Percentiles rank a stretch among this genome's conserved stretches.
Conservation (phyloP, 2,888 invertebrate species). For the Pseudeuparius sepicola region DNA sequence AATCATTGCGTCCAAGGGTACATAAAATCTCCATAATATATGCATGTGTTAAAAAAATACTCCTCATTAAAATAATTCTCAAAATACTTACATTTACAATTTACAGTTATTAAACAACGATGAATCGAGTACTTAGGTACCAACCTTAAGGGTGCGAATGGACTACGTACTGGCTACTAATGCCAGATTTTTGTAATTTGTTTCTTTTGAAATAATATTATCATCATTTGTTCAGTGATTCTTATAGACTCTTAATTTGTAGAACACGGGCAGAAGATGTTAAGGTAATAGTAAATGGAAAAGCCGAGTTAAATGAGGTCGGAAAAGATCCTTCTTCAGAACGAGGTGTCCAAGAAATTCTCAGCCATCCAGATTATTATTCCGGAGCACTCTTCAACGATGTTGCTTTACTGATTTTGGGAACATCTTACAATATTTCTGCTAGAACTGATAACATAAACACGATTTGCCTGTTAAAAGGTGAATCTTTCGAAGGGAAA, state of each 20-base stretch:
- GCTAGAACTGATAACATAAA: slow-evolving; percentile 52
- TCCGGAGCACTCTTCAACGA: slow-evolving; percentile 53
- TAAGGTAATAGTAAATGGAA: slow-evolving; percentile 66
- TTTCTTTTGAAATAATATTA: no score
- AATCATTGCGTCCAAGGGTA: slow-evolving; percentile 25
- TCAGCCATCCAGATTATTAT: slow-evolving; percentile 44
- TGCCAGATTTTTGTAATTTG: no score
- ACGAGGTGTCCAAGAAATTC: slow-evolving; percentile 40
- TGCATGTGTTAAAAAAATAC: no score
- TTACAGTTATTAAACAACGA: no score
- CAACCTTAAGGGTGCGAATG: no score
- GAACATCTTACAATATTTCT: slow-evolving; percentile 38
- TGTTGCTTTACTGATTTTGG: slow-evolving; percentile 53
- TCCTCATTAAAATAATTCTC: no score
- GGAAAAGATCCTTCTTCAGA: slow-evolving; percentile 48
- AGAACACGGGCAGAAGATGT: slow-evolving; percentile 17
- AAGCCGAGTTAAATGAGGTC: slow-evolving; percentile 55
- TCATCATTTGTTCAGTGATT: no score
- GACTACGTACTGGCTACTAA: no score
- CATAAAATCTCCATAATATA: no score
- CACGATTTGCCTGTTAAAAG: slow-evolving; percentile 50
- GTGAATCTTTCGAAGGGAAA: slow-evolving; percentile 39
- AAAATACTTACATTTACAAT: no score
- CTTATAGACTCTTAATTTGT: no score
- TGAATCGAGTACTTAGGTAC: no score